Evolutionary conservation across 2,888 invertebrate genomes (phyloP).

Genomic region (Eupeodes luniger): DNA sequence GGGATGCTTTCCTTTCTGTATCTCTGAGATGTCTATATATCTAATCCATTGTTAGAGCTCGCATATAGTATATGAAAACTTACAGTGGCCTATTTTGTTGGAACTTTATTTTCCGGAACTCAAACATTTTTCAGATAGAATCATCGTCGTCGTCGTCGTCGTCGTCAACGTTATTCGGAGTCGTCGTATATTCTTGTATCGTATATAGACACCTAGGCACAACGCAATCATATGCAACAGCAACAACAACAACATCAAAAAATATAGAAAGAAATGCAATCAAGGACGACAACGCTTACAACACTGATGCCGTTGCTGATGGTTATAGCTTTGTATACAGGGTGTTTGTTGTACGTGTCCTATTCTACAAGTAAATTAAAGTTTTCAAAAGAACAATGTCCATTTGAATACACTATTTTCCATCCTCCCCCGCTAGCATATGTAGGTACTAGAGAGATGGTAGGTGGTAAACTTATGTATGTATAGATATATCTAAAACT

Average conservation of each 20-base stretch:
- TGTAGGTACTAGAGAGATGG: background rate
- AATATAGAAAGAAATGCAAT: slow-evolving; percentile 56
- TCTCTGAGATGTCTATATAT: slow-evolving; percentile 27
- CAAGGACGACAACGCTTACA: slow-evolving; percentile 71
- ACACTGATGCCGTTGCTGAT: background rate
- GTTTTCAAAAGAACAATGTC: slow-evolving; percentile 74
- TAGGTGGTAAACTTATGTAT: background rate
- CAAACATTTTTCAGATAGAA: slow-evolving; percentile 37
- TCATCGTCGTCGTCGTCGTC: slow-evolving; percentile 7
- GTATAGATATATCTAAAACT: background rate
- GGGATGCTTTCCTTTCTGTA: slow-evolving; percentile 37
- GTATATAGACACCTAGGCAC: background rate
- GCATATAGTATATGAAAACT: slow-evolving; percentile 21
- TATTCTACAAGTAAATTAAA: slow-evolving; percentile 71
- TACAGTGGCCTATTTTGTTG: slow-evolving; percentile 58
- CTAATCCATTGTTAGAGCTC: slow-evolving; percentile 52
- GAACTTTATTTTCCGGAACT: slow-evolving; percentile 64
- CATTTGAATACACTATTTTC: slow-evolving; percentile 51
- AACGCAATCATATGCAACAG: slow-evolving; percentile 6
- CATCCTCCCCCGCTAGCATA: no score
- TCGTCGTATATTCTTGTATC: background rate
- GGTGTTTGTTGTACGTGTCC: slow-evolving; percentile 55
- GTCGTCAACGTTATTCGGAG: background rate
- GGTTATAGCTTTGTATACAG: slow-evolving; percentile 10
- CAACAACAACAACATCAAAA: background rate